phyloP scores from a whole-genome alignment of 2,797 vertebrate species.

The Megaceryle alcyon region DNA sequence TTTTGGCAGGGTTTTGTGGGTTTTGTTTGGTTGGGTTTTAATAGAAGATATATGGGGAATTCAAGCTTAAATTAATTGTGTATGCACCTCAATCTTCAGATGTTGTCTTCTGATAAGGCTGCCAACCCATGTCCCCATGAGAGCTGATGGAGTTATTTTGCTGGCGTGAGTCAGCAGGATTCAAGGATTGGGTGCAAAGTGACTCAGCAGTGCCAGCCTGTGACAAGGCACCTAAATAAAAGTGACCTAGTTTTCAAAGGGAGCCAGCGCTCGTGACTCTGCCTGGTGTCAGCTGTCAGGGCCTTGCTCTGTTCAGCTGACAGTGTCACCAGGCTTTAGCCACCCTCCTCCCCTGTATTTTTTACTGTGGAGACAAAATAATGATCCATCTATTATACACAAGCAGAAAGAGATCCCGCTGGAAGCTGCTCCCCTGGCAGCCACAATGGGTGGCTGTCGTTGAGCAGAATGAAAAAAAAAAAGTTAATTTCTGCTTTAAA shows the following conservation, averaged over 20 bases:
- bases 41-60: background rate
- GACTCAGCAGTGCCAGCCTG: slow-evolving; percentile 26
- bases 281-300: slow-evolving; percentile 3
- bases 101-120: background rate
- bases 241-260: slow-evolving; percentile 28
- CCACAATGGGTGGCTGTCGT: slow-evolving; percentile 14
- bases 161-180: slow-evolving; percentile 27
- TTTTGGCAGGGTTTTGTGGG: background rate
- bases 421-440: slow-evolving; percentile 22
- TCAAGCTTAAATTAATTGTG: background rate
- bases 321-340: background rate
- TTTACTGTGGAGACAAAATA: slow-evolving; percentile 26
- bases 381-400: slow-evolving; percentile 45
- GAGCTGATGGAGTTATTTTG: background rate
- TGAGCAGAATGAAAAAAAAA: background rate
- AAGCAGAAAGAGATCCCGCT: slow-evolving; percentile 41
- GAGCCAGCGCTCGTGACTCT: slow-evolving; percentile 21
- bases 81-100: background rate
- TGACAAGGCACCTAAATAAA: slow-evolving; percentile 4
- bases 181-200: background rate
- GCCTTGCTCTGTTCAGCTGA: slow-evolving; percentile 48
- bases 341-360: background rate
- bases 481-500: slow-evolving; percentile 7
- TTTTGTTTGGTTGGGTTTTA: background rate
- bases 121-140: rapidly evolving